phyloP scores from a whole-genome alignment of 2,797 vertebrate species.

The Bradypodion ventrale region DNA sequence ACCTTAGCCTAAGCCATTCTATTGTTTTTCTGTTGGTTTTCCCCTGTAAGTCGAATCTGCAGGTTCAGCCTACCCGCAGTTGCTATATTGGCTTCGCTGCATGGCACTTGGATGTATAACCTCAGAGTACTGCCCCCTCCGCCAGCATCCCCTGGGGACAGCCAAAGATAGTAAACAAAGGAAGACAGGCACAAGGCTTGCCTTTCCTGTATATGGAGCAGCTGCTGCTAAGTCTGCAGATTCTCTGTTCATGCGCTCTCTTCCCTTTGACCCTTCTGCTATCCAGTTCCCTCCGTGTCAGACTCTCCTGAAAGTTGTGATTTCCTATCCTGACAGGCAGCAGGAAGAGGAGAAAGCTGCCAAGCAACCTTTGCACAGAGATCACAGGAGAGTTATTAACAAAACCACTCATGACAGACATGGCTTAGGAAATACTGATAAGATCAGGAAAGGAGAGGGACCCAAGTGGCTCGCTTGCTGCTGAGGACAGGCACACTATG shows the following conservation, averaged over 20 bases:
- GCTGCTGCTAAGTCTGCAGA: constrained; percentile 69
- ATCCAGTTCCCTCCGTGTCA: constrained; percentile 74
- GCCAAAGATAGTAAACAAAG: constrained; percentile 64
- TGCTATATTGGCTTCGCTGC: constrained; percentile 50
- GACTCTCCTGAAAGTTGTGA: constrained; percentile 70
- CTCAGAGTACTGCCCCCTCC: constrained; percentile 47
- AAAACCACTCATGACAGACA: constrained; percentile 68
- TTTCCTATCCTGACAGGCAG: constrained; percentile 78
- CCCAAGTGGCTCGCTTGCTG: constrained; percentile 51
- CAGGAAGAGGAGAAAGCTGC: constrained; percentile 82
- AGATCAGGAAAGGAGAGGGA: constrained; percentile 65
- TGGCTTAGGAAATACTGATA: constrained; percentile 74
- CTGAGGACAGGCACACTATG: constrained; percentile 46
- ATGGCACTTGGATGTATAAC: constrained; percentile 46
- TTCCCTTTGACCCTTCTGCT: constrained; percentile 74
- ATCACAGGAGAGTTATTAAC: constrained; percentile 67
- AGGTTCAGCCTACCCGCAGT: constrained; percentile 30
- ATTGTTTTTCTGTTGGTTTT: constrained; percentile 21
- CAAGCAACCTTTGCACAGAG: constrained; percentile 79
- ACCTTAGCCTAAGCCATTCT: constrained; percentile 20
- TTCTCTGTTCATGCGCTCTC: constrained; percentile 73
- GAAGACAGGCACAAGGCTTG: constrained; percentile 58
- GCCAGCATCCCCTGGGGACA: constrained; percentile 46
- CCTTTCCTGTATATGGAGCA: constrained; percentile 67
- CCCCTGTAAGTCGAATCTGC: constrained; percentile 3